These are phyloP conservation scores for Tyrannus savana DNA, from an alignment of 2,113 vertebrate species.

Conservation along the genomic window DNA sequence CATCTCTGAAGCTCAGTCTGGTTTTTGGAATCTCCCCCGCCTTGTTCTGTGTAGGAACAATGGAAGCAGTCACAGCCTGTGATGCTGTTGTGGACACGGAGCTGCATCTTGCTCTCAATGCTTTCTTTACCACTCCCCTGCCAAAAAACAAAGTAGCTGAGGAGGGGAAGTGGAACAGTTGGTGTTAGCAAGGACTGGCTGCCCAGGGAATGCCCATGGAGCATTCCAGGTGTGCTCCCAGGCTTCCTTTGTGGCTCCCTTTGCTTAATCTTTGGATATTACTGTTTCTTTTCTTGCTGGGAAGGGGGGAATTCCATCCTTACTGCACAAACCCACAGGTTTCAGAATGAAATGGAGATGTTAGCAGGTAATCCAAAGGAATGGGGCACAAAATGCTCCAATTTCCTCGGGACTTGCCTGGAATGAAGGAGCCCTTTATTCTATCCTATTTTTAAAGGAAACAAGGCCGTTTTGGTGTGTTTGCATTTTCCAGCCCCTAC, in stretches of 20 bases:
- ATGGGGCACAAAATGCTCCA: background rate
- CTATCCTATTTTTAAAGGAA: conserved; percentile 49
- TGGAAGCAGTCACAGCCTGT: background rate
- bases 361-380: conserved; percentile 11
- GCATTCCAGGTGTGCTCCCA: background rate
- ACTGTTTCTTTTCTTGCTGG: background rate
- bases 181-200: background rate
- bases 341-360: conserved; percentile 31
- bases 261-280: background rate
- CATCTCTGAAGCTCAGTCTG: background rate
- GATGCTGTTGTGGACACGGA: background rate
- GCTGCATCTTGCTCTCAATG: background rate
- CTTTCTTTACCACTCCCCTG: background rate
- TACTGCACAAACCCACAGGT: background rate
- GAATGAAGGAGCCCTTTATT: conserved; percentile 54
- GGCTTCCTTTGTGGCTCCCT: background rate
- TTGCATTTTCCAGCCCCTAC: background rate
- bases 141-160: fast-evolving
- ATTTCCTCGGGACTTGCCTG: background rate
- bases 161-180: background rate
- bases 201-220: fast-evolving
- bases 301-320: background rate
- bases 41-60: background rate
- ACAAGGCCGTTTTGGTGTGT: background rate
- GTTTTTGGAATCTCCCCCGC: background rate